A percentile compares a stretch with the other conserved stretches of the same genome.
These are phyloP conservation scores for Phylloscopus whistleri DNA, from an alignment of 2,113 vertebrate species.

Conservation along the genomic window DNA sequence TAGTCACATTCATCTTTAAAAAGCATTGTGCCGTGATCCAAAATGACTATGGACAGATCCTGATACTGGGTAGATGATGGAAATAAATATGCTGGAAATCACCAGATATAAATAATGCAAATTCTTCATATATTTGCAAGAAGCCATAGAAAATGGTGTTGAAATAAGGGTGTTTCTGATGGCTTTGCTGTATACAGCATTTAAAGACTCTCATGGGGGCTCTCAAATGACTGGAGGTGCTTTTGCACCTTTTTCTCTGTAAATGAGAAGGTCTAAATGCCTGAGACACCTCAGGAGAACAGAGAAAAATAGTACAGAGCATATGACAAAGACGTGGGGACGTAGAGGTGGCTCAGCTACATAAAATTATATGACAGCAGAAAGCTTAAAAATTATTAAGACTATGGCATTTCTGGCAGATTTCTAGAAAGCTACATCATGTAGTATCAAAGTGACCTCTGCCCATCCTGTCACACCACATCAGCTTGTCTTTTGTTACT, in stretches of 20 bases:
- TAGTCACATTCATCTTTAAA: neutral
- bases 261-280: neutral
- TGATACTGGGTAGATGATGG: neutral
- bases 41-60: neutral
- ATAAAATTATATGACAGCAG: neutral
- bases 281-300: neutral
- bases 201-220: neutral
- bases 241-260: neutral
- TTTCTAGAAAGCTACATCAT: neutral
- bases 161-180: neutral
- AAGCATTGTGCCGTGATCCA: neutral
- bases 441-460: neutral
- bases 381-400: neutral
- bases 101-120: neutral
- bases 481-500: slow-evolving; percentile 24
- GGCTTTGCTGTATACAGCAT: neutral
- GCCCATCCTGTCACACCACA: neutral
- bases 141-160: neutral
- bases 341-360: neutral
- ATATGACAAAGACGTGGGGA: neutral
- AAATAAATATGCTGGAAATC: neutral
- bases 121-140: neutral
- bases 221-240: neutral
- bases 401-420: neutral
- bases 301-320: rapidly evolving